Evolutionary conservation across 2,888 invertebrate species (phyloP), one percentile per base, ranked within the genome.

Genomic region (Tillus elongatus): DNA sequence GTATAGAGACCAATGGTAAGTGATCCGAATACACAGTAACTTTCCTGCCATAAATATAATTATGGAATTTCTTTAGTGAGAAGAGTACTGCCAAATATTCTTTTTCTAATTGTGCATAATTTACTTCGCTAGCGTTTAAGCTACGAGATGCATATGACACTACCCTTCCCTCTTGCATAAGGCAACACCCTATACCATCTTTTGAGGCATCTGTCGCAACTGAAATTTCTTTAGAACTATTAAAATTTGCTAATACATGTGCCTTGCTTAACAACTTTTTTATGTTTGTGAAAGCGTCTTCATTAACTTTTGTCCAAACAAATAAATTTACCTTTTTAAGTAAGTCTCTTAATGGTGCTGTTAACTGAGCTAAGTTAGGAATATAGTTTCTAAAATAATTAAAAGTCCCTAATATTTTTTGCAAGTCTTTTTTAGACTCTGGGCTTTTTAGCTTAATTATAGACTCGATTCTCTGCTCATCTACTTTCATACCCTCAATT

Each of bases 61-160:
- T 51, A 24, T 52, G 49, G 42, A 57, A 58, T 36, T 51, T 53
- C 16, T 40, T 27, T 31, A 51, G 47, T 1, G 47, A 50, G 40
- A 53, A 55, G 2, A 43, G 44, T 24, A 60, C 53, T 1, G 54
- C 54, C n/a, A 60, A 35, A 3, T 51, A 34, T 39, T 60, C 57
- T 41, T 60, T 59, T 37, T 59, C 58, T 3, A 61, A 57, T 40
- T 56, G 54, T 12, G 54, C 47, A 40, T 53, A 59, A 10, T 41
- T 52, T 13, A 33, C 14, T 42, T 49, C 41, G n/a, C 27, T 29
- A n/a, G 35, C 33, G 15, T 33, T 48, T 36, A 49, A 42, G 16
- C 30, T 19, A 24, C 42, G 15, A 13, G 49, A 50, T 2, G 42
- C 42, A 30, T 36, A 46, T 8, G 36, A 36, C 12, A 47, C 30